Evolutionary conservation across 2,888 invertebrate species (phyloP).

Genomic region (Taphrorychus bicolor): DNA sequence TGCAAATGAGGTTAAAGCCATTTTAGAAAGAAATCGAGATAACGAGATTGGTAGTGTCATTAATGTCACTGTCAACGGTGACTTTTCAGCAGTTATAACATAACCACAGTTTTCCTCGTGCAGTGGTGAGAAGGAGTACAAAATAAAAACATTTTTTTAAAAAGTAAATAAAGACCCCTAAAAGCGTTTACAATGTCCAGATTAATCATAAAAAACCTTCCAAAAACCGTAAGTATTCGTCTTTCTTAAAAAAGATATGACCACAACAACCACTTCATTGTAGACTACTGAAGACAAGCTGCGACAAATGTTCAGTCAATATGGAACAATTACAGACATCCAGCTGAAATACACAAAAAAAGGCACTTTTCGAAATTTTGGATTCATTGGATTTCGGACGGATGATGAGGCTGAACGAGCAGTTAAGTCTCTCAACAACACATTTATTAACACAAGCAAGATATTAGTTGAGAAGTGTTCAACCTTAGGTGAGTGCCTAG

Average conservation of each 20-base stretch:
- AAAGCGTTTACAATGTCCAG: constrained; percentile 76
- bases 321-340: constrained; percentile 91
- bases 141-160: no score
- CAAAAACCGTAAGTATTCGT: constrained; percentile 74
- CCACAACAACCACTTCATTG: constrained; percentile 40
- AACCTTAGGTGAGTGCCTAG: constrained; percentile 60
- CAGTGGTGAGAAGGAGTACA: neutral
- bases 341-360: constrained; percentile 91
- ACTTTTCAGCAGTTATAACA: neutral
- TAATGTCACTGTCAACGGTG: neutral
- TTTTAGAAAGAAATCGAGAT: no score
- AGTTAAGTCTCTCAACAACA: constrained; percentile 79
- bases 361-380: constrained; percentile 93
- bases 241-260: neutral
- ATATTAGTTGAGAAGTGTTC: constrained; percentile 80
- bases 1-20: no score
- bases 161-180: neutral
- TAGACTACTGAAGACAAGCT: constrained; percentile 83
- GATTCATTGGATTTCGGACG: constrained; percentile 88
- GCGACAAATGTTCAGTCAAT: constrained; percentile 75
- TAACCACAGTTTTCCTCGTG: neutral
- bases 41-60: no score
- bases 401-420: constrained; percentile 83
- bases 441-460: constrained; percentile 82
- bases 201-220: constrained; percentile 89